phyloP scores from a whole-genome alignment of 2,888 invertebrate genomes.

The Bimastos eiseni region DNA sequence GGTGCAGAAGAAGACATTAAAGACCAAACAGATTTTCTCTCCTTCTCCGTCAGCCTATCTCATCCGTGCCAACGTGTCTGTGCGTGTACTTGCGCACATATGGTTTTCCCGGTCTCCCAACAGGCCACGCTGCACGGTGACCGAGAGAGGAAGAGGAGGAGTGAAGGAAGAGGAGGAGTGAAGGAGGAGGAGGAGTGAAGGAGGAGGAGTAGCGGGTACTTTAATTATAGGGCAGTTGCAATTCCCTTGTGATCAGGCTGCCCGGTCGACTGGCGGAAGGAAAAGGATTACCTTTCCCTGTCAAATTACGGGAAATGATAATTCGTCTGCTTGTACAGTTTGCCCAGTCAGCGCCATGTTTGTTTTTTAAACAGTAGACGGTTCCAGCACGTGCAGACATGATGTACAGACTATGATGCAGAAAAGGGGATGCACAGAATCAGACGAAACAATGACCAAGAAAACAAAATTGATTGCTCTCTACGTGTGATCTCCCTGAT shows the following conservation, averaged over 20 bases:
- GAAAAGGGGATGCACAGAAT: background rate
- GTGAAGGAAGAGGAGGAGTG: too few species aligned
- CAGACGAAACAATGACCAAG: background rate
- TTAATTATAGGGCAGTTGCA: background rate
- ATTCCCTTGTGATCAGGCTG: background rate
- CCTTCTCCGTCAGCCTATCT: background rate
- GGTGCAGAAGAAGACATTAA: background rate
- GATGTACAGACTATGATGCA: background rate
- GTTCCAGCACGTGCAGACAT: background rate
- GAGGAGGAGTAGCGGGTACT: background rate
- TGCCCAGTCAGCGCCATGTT: background rate
- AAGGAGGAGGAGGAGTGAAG: too few species aligned
- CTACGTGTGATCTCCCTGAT: background rate
- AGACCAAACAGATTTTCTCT: background rate
- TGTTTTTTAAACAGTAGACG: background rate
- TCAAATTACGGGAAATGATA: constrained; percentile 19
- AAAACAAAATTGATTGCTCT: background rate
- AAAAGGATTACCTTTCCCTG: background rate
- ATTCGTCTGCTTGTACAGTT: background rate
- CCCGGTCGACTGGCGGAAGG: constrained; percentile 13
- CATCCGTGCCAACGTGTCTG: background rate
- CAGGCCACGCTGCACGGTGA: background rate
- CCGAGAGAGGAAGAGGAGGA: too few species aligned
- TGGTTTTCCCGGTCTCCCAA: background rate
- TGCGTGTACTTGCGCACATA: background rate